A percentile compares a stretch with the other conserved stretches of the same genome.
phyloP scores from a whole-genome alignment of 1,140 invertebrate species.

The Thalassaphorura encarpata region DNA sequence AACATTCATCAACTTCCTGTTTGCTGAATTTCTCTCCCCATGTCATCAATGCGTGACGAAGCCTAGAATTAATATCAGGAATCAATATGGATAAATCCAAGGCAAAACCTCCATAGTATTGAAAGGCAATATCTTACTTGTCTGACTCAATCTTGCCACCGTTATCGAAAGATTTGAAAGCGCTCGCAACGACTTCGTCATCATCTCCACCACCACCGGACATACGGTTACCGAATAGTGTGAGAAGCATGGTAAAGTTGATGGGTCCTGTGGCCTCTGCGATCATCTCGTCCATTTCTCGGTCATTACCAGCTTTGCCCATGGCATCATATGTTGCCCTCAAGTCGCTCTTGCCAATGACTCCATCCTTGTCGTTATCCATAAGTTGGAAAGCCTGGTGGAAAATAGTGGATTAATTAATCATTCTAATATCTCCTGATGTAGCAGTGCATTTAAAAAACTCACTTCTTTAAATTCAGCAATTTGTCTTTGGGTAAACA shows the following conservation, averaged over 20 bases:
- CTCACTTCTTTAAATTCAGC: conserved; percentile 90
- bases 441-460: not conserved
- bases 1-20: conserved; percentile 87
- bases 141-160: conserved; percentile 74
- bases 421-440: not conserved
- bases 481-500: conserved; percentile 89
- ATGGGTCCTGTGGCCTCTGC: conserved; percentile 80
- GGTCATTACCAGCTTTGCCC: conserved; percentile 76
- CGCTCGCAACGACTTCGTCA: conserved; percentile 84
- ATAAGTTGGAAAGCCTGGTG: conserved; percentile 88
- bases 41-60: conserved; percentile 86
- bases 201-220: conserved; percentile 66
- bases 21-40: conserved; percentile 92
- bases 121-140: conserved; percentile 42
- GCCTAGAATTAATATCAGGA: no score
- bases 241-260: conserved; percentile 89
- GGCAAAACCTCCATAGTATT: not conserved
- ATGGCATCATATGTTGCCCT: conserved; percentile 89
- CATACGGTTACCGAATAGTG: conserved; percentile 82
- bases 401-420: not conserved
- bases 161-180: conserved; percentile 90
- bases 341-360: conserved; percentile 91
- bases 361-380: conserved; percentile 96
- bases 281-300: conserved; percentile 84
- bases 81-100: not conserved